These are phyloP conservation scores for Lycia hirtaria DNA, from an alignment of 2,888 invertebrate species.

Conservation along the genomic window DNA sequence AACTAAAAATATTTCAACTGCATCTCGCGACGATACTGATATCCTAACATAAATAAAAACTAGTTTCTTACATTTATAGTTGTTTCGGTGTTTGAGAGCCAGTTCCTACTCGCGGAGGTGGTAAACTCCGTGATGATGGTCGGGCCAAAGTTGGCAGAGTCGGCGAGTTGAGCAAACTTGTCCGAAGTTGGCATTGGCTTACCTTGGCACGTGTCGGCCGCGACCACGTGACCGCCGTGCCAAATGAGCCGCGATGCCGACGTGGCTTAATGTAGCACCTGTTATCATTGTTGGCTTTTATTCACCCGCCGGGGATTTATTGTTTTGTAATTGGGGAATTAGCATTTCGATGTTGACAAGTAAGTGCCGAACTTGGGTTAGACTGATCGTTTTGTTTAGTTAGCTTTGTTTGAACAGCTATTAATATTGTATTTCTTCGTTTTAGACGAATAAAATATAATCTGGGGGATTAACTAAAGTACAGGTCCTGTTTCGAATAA, in stretches of 20 bases:
- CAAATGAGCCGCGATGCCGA: conserved; percentile 26
- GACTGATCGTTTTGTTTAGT: not conserved
- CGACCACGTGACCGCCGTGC: conserved; percentile 40
- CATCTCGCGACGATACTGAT: too few relatives aligned
- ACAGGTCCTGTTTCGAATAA: too few relatives aligned
- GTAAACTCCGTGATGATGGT: conserved; percentile 4
- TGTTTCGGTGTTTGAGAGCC: not conserved
- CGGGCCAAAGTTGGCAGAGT: conserved; percentile 39
- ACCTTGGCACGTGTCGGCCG: conserved; percentile 33
- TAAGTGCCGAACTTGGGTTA: not conserved
- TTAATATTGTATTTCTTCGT: too few relatives aligned
- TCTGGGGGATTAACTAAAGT: too few relatives aligned
- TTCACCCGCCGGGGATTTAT: conserved; percentile 14
- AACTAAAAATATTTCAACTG: too few relatives aligned
- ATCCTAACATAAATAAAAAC: not conserved
- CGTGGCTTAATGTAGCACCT: conserved; percentile 42
- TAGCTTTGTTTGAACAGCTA: not conserved
- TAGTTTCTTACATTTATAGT: not conserved
- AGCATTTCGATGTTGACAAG: not conserved
- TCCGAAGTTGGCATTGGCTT: conserved; percentile 23
- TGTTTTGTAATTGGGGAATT: conserved; percentile 17
- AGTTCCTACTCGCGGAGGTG: not conserved
- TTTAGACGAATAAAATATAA: too few relatives aligned
- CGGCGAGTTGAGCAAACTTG: conserved; percentile 23
- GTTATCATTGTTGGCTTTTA: conserved; percentile 26